These are phyloP conservation scores for Colletes collaris DNA, from an alignment of 2,888 invertebrate species.

Conservation along the genomic window DNA sequence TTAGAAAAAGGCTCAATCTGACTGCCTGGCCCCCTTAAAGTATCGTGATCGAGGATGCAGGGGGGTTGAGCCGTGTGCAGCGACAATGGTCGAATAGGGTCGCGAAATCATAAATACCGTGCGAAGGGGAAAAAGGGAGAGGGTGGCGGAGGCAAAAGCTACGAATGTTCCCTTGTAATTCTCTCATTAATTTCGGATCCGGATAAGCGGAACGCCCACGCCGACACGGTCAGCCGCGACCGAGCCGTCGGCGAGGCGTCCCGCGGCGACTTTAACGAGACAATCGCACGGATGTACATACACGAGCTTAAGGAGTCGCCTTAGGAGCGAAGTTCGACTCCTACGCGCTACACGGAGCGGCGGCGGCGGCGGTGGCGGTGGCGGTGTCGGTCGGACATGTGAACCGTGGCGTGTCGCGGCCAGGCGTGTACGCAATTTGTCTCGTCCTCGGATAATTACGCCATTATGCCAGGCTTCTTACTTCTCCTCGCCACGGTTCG, in stretches of 20 bases:
- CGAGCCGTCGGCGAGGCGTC: conserved; percentile 53
- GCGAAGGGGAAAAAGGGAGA: neutral
- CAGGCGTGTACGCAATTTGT: conserved; percentile 81
- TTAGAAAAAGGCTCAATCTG: too few relatives aligned
- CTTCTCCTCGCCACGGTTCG: conserved; percentile 39
- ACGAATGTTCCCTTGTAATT: conserved; percentile 47
- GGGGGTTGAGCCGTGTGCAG: too few relatives aligned
- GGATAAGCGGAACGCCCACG: conserved; percentile 45
- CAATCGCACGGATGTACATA: conserved; percentile 70
- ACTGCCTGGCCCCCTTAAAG: too few relatives aligned
- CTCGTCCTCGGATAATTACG: conserved; percentile 81
- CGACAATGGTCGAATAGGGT: neutral
- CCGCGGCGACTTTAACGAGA: conserved; percentile 75
- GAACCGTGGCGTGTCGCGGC: conserved; percentile 73
- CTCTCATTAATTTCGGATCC: conserved; percentile 52
- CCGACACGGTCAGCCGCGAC: conserved; percentile 7
- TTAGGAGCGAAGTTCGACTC: conserved; percentile 67
- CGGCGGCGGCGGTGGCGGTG: conserved; percentile 55
- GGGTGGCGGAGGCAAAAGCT: neutral
- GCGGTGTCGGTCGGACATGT: conserved; percentile 61
- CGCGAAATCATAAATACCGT: neutral
- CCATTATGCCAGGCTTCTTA: conserved; percentile 75
- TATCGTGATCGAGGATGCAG: too few relatives aligned
- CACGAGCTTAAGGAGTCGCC: conserved; percentile 58
- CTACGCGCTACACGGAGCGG: conserved; percentile 64